Base-by-base conservation (phyloP, 2,888 invertebrate genomes). In the Apodemia zela region DNA sequence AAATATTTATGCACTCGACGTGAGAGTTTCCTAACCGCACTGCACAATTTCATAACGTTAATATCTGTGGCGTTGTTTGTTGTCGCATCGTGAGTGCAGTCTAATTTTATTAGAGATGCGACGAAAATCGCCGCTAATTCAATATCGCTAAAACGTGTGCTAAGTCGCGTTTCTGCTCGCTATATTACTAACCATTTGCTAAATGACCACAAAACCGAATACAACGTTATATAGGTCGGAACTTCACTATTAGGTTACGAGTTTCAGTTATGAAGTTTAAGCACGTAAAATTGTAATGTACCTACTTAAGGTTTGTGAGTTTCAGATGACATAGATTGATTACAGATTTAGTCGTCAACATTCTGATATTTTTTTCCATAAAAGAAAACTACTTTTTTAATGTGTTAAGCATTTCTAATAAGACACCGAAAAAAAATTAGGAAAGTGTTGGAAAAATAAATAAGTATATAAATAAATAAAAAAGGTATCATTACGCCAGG, bases 21-120 rank as follows among this genome's bases (percentile, higher is more conserved):
- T 54, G 54, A 54, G 54, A 25, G 25, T 10, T 54, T 54, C 18
- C 25, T 18, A 13, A 54, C 54, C 54, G 25, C 54, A 54, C 54
- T 54, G 54, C 54, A 54, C 54, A 54, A 54, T 54, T 54, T 54
- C 54, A 54, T 54, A 54, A 54, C 54, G 25, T 54, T 15, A 54
- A 54, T 54, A 54, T 54, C 54, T 54, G 25, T 25, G 25, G 54
- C 54, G 15, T 5, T 54, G 54, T 54, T 25, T 54, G 51, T 21
- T 51, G 54, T 54, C 54, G 54, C 54, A 54, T 25, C 54, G 54
- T 18, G 54, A 57, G 54, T 57, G 29, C 54, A 57, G 29, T 57
- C 25, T 54, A 57, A 57, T 57, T 57, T 57, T 57, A 57, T 57
- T 29, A 57, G 54, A 57, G 54, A 25, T 57, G 15, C 54, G 15